Base-by-base conservation (phyloP, 2,113 vertebrate genomes). In the Montifringilla adamsi region DNA sequence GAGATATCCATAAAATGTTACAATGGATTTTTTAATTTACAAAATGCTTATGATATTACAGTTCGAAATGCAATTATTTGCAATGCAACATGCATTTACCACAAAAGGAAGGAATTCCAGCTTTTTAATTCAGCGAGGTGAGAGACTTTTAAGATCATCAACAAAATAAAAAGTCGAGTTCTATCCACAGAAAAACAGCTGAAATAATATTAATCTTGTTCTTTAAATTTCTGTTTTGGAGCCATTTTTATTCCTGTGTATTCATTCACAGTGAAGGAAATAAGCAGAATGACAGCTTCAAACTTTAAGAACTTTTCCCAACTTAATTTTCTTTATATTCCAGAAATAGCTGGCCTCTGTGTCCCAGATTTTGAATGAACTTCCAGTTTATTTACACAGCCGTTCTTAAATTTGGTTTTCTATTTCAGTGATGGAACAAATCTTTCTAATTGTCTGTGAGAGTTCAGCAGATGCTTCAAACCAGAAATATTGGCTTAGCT, bases 331-430 rank as follows among this genome's bases (percentile, higher is more conserved):
- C 80, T 84, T 95, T 78, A 73, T 96, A 67, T 95, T 87, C 60
- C 27, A 72, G 69, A 82, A 87, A 89, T 83, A 91, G 19, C 63
- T 95, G 69, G 23, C 66, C 62, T 87, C 46, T 87, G 60, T 74
- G 37, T 94, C 47, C 9, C 39, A 88, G 58, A 52, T 90, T 95
- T 96, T 90, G 86, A 81, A 66, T 84, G 63, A 93, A 69, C 53
- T 90, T 90, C 28, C 56, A 56, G 86, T 95, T 87, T 96, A 96
- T 96, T 97, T 97, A 93, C 80, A 92, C 87, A 96, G 95, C 95
- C 89, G 1, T 93, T 93, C 63, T 87, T 72, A 87, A 89, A 87
- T 94, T 75, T 69, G 94, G 72, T 56, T 80, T 94, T 95, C 84
- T 91, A 20, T 91, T 95, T 94, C 76, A 74, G 72, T 93, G 78